Percentiles rank a stretch among this genome's conserved stretches.
phyloP scores from a whole-genome alignment of 1,140 invertebrate species.

The Andricus grossulariae region DNA sequence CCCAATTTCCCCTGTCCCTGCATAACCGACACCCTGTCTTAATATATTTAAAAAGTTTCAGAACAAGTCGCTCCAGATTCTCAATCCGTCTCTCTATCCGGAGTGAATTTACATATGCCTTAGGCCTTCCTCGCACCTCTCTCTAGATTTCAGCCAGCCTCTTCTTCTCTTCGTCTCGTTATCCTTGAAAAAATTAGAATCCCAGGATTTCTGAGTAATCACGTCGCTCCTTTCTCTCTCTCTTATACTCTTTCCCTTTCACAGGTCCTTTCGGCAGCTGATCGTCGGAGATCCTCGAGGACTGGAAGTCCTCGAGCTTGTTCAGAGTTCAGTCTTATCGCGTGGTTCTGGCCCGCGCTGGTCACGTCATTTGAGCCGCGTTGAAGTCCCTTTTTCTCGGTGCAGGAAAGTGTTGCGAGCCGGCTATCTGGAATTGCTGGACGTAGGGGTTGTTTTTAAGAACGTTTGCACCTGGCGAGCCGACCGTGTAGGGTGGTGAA shows the following conservation, averaged over 20 bases:
- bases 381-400: conserved; percentile 64
- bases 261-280: conserved; percentile 12
- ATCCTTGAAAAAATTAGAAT: not conserved
- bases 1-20: no score
- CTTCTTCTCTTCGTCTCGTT: not conserved
- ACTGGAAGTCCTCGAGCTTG: conserved; percentile 46
- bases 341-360: conserved; percentile 58
- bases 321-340: conserved; percentile 70
- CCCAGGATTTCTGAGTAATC: not conserved
- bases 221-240: not conserved
- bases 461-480: conserved; percentile 57
- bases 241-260: conserved; percentile 5
- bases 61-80: not conserved
- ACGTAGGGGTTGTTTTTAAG: conserved; percentile 68
- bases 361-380: conserved; percentile 73
- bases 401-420: conserved; percentile 57
- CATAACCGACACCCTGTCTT: conserved; percentile 6
- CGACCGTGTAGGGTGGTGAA: conserved; percentile 49
- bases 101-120: conserved; percentile 8
- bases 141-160: not conserved
- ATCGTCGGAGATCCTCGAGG: conserved; percentile 37
- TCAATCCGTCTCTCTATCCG: conserved; percentile 23
- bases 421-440: conserved; percentile 68
- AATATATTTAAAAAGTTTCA: conserved; percentile 17
- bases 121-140: conserved; percentile 18